These are phyloP conservation scores for Olivierus martensii DNA, from an alignment of 1,140 invertebrate species.

Conservation along the genomic window DNA sequence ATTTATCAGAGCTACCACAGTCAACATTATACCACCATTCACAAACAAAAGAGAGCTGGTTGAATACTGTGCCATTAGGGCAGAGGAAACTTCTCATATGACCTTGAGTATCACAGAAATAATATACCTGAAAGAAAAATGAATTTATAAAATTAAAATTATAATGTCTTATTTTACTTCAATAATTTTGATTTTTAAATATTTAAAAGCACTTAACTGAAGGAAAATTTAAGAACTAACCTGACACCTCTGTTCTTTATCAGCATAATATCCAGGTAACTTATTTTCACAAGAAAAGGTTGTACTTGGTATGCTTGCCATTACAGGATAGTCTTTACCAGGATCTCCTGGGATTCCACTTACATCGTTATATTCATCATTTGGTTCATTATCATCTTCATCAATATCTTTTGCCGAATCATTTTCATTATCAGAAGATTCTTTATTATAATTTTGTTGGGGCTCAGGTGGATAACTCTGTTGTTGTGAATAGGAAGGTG, in stretches of 20 bases:
- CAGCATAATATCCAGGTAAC: conserved; percentile 27
- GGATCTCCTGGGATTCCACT: conserved; percentile 38
- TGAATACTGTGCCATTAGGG: conserved; percentile 35
- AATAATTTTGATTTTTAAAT: no score
- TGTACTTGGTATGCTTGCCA: conserved; percentile 20
- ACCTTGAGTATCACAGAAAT: conserved; percentile 14
- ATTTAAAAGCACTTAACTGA: no score
- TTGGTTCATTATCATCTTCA: no score
- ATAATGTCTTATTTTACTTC: no score
- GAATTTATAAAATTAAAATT: no score
- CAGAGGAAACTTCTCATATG: conserved; percentile 37
- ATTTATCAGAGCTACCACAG: conserved; percentile 26
- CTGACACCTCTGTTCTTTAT: conserved; percentile 29
- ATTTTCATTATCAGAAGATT: no score
- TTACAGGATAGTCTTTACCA: conserved; percentile 39
- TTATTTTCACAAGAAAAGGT: conserved; percentile 19
- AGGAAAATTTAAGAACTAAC: conserved; percentile 10
- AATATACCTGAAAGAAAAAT: no score
- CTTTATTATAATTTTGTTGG: no score
- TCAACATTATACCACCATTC: conserved; percentile 40
- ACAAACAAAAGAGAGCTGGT: conserved; percentile 37
- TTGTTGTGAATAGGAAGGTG: no score
- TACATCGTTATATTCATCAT: neutral
- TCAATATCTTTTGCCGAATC: no score
- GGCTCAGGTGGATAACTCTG: no score